A percentile compares a stretch with the other conserved stretches of the same genome.
These are phyloP conservation scores for Patiria pectinifera DNA, from an alignment of 53 echinoderm and acorn worm genomes.

Conservation along the genomic window DNA sequence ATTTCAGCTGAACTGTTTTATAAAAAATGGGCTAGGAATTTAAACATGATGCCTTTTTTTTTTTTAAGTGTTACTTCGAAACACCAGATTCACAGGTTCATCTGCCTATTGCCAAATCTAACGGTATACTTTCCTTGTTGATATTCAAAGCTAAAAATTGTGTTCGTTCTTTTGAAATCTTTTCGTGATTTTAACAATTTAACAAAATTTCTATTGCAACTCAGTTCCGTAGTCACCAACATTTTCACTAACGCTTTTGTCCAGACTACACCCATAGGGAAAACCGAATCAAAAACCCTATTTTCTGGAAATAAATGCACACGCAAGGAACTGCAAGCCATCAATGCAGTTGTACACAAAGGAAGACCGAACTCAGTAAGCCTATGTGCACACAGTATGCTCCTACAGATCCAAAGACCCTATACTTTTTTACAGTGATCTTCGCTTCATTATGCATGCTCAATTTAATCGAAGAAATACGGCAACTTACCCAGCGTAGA, in stretches of 20 bases:
- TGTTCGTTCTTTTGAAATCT: too few relatives aligned
- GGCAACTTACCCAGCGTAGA: background rate
- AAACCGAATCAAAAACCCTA: background rate
- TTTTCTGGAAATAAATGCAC: background rate
- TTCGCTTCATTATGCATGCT: slow-evolving; percentile 6
- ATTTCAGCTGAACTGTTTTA: background rate
- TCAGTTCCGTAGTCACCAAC: background rate
- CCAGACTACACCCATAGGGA: background rate
- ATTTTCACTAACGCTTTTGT: background rate
- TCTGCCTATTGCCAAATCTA: too few relatives aligned
- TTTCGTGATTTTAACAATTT: too few relatives aligned
- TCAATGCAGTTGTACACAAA: background rate
- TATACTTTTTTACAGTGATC: background rate
- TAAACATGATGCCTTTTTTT: background rate
- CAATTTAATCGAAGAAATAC: background rate
- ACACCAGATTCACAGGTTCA: background rate
- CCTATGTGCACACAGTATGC: background rate
- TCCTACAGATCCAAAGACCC: background rate
- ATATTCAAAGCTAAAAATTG: too few relatives aligned
- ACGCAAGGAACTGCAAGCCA: background rate
- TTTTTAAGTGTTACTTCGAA: background rate
- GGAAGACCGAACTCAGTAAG: background rate
- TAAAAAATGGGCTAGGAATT: too few relatives aligned
- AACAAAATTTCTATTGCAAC: background rate
- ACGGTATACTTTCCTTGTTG: too few relatives aligned